These are phyloP conservation scores for Psettodes erumei DNA, from an alignment of 2,113 vertebrate species.

Conservation along the genomic window DNA sequence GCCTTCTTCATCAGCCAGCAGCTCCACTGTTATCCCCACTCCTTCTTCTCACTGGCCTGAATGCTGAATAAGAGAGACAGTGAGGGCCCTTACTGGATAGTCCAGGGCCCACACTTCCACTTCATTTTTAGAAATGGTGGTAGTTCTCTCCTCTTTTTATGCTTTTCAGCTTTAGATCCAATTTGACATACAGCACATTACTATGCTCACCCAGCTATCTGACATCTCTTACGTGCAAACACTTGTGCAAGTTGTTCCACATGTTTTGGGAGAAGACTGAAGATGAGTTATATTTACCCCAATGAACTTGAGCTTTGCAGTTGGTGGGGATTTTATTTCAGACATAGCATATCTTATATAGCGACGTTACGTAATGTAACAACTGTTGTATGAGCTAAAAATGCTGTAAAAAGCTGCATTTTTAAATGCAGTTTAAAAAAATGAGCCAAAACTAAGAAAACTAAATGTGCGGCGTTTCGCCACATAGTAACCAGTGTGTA, in stretches of 20 bases:
- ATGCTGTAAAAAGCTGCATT: too few species aligned
- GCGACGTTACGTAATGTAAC: too few species aligned
- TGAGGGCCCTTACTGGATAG: conserved; percentile 27
- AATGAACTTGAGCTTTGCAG: too few species aligned
- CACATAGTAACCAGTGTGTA: too few species aligned
- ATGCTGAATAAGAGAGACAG: background rate
- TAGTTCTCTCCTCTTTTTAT: background rate
- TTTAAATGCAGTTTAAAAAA: too few species aligned
- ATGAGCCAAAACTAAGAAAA: too few species aligned
- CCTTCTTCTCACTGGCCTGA: conserved; percentile 11
- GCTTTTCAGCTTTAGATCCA: background rate
- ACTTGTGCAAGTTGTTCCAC: background rate
- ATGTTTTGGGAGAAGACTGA: background rate
- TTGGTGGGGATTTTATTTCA: too few species aligned
- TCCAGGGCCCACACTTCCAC: background rate
- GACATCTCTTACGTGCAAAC: background rate
- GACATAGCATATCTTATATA: too few species aligned
- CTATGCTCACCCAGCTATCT: background rate
- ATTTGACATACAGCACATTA: background rate
- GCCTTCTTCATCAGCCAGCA: conserved; percentile 29
- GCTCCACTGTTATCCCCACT: background rate
- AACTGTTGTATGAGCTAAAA: too few species aligned
- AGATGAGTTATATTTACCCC: too few species aligned
- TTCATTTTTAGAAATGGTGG: conserved; percentile 11
- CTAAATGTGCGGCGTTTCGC: too few species aligned